phyloP scores from a whole-genome alignment of 2,113 vertebrate genomes.

The Alligator sinensis region DNA sequence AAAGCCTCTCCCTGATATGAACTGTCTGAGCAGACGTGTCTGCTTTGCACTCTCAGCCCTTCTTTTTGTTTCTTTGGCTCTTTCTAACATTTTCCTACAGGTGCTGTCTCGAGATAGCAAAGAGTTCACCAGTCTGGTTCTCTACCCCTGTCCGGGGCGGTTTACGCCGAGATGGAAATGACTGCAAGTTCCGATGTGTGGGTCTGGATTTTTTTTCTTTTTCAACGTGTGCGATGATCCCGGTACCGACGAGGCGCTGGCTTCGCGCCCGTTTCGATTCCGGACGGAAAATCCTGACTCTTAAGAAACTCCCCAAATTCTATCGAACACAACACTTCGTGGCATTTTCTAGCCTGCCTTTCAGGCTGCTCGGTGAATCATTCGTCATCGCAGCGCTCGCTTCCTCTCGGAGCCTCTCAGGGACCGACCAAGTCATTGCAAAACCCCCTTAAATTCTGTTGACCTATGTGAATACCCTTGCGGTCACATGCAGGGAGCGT shows the following conservation, averaged over 20 bases:
- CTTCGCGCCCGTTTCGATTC: not conserved
- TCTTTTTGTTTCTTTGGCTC: not conserved
- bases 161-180: not conserved
- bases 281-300: not conserved
- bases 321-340: not conserved
- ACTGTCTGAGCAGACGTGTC: rapidly evolving
- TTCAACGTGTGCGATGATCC: not conserved
- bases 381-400: not conserved
- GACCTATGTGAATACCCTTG: not conserved
- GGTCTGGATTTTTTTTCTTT: not conserved
- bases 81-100: not conserved
- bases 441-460: not conserved
- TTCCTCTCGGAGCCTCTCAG: not conserved
- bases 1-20: rapidly evolving
- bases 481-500: rapidly evolving
- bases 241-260: rapidly evolving
- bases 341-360: not conserved
- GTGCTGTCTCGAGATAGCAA: rapidly evolving
- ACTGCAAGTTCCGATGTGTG: rapidly evolving
- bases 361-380: rapidly evolving
- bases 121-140: not conserved
- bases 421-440: rapidly evolving
- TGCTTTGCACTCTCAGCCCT: not conserved
- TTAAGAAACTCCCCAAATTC: not conserved
- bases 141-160: not conserved